Base-by-base conservation (phyloP, 2,113 vertebrate genomes). In the Clarias batrachus region DNA sequence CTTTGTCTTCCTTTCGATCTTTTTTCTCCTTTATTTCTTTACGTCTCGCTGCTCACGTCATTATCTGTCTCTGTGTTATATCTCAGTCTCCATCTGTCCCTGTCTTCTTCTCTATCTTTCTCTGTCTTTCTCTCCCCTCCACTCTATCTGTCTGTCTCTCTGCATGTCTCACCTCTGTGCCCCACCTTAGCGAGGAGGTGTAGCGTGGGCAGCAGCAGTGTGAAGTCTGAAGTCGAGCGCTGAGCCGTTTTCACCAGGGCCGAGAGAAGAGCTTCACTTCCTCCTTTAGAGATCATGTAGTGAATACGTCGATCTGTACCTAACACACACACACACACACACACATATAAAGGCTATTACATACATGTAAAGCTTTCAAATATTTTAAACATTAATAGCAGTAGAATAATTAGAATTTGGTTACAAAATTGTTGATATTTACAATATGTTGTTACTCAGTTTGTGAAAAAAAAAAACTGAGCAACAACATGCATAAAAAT, bases 281-380 rank as follows among this genome's bases (percentile, higher is more conserved):
- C 97, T 0, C 97, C 97, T 90, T 98, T 98, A 85, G 94, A 96
- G 91, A 99, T 96, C 93, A 98, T 92, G 0, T 98, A 97, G 81
- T 93, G 89, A 87, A 98, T 96, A 25, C 97, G 94, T 27, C 92
- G 91, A 79, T 96, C 95, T 0, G 97, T 96, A 76, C 97, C 98
- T 98, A 82, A 17, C 33, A 66, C 52, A 56, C 76, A 57, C n/a
- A 57, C 41, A 56, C 73, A 52, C 41, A 52, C 23, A 52, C 23
- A 52, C 30, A 1, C 3, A 0, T 3, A 10, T 9, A 2, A 41
- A 11, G 37, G 8, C 14, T 19, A 11, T 10, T 4, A 48, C 33
- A 73, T 3, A 73, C 70, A 74, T 71, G 68, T 33, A 21, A 30
- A 37, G 16, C 30, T 71, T 2, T 27, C n/a, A 68, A 1, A 33